Evolutionary conservation across 2,888 invertebrate genomes (phyloP), one percentile per base, ranked within the genome.

Genomic region (Drosophila leonis): DNA sequence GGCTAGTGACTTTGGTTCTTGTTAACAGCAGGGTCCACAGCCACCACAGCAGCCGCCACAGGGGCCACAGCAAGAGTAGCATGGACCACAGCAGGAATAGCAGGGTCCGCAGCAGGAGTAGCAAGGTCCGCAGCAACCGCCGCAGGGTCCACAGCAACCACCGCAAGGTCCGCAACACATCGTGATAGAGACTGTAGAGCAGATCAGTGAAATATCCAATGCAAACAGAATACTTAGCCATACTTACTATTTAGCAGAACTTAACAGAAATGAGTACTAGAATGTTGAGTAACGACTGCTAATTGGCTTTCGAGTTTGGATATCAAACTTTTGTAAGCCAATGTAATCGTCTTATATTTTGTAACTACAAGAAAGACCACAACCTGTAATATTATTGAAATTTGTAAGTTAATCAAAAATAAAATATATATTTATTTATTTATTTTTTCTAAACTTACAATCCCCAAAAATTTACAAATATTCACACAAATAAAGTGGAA

Each of bases 401-500:
- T 1, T 0, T 20, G 15, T 5, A 9, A 15, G 13, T n/a, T 20
- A n/a, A 29, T 37, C 9, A 7, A 33, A 12, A n/a, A n/a, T n/a
- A n/a, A n/a, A n/a, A n/a, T n/a, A n/a, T n/a, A n/a, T n/a, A n/a
- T n/a, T n/a, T n/a, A n/a, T n/a, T n/a, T n/a, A n/a, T n/a, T n/a
- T n/a, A n/a, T n/a, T n/a, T n/a, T n/a, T n/a, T n/a, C n/a, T n/a
- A n/a, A n/a, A n/a, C 67, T 72, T 6, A 72, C 74, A 54, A 62
- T 39, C 18, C 42, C 46, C 37, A n/a, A 44, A 48, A 31, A 8
- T 29, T n/a, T 33, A 73, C 42, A 37, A 29, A 29, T 18, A 56
- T 54, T 42, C 13, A 63, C 4, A 73, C 42, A 69, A 49, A 54
- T 42, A 75, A 37, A 12, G 12, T 8, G 15, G n/a, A 39, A 39